Evolutionary conservation across 2,113 vertebrate genomes (phyloP).

Genomic region (Elephantulus edwardii): DNA sequence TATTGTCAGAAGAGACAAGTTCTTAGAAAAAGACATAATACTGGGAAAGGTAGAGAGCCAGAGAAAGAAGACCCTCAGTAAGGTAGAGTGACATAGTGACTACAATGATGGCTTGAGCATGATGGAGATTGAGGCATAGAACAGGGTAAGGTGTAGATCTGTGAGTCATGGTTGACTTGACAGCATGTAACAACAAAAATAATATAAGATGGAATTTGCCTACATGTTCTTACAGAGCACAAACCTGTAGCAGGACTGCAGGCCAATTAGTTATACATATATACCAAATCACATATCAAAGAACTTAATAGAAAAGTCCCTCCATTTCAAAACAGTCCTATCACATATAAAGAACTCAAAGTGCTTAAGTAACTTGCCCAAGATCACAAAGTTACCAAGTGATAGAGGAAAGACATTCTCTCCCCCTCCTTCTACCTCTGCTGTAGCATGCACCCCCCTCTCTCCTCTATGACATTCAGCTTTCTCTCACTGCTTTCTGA

Average conservation of each 20-base stretch:
- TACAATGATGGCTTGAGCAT: no score
- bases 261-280: neutral
- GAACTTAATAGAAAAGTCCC: constrained; percentile 1
- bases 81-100: no score
- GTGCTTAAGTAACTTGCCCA: neutral
- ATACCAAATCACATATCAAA: neutral
- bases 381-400: neutral
- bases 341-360: neutral
- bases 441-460: no score
- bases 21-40: no score
- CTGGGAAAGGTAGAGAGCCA: no score
- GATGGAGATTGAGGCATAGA: no score
- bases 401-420: neutral
- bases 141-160: no score
- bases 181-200: neutral
- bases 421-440: neutral
- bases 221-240: neutral
- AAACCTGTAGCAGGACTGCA: neutral
- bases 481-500: neutral
- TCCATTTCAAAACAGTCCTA: constrained; percentile 1
- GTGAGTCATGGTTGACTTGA: no score
- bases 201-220: neutral
- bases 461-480: neutral
- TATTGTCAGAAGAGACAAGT: no score
- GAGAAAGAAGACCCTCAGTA: no score